phyloP scores from a whole-genome alignment of 2,113 vertebrate genomes.

The Henicopernis longicauda region DNA sequence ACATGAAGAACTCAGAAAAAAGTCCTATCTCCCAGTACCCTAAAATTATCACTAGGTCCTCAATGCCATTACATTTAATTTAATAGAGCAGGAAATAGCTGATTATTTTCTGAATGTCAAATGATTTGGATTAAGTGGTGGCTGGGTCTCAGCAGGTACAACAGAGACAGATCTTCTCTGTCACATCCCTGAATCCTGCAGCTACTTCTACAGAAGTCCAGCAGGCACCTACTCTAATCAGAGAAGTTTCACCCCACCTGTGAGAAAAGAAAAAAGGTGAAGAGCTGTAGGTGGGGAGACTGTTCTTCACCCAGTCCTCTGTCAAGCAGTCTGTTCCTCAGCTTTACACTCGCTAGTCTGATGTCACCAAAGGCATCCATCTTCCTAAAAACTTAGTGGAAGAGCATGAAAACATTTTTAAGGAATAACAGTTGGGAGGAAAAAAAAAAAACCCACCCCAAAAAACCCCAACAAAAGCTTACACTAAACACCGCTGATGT shows the following conservation, averaged over 20 bases:
- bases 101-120: not conserved
- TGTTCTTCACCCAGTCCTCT: not conserved
- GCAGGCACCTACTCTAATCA: not conserved
- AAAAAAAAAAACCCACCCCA: not conserved
- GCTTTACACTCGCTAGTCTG: not conserved
- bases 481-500: not conserved
- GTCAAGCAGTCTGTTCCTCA: not conserved
- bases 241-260: not conserved
- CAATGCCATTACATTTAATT: not conserved
- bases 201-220: not conserved
- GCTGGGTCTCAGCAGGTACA: not conserved
- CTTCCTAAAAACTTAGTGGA: not conserved
- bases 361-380: not conserved
- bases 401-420: not conserved
- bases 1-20: not conserved
- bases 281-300: not conserved
- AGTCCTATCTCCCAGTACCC: not conserved
- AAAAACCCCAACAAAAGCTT: not conserved
- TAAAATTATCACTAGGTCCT: not conserved
- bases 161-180: not conserved
- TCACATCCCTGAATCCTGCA: not conserved
- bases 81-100: not conserved
- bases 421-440: not conserved
- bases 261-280: not conserved
- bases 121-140: not conserved